A percentile compares a stretch with the other conserved stretches of the same genome.
These are phyloP conservation scores for Brachyrhaphis roseni DNA, from an alignment of 2,797 vertebrate genomes.

Conservation along the genomic window DNA sequence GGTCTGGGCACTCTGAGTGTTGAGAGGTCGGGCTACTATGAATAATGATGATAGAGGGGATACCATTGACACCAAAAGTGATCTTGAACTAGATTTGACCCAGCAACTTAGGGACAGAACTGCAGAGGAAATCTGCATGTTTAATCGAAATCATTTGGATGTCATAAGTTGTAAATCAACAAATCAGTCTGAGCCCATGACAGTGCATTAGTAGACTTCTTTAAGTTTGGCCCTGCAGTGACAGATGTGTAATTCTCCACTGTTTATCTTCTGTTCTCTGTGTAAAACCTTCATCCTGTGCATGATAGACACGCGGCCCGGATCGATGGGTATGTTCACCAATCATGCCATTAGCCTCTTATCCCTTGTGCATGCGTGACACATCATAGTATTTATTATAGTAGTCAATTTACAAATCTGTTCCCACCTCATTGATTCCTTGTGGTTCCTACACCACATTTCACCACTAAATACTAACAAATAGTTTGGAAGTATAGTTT, in stretches of 20 bases:
- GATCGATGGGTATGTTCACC: conserved; percentile 84
- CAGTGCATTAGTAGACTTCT: conserved; percentile 35
- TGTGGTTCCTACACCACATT: background rate
- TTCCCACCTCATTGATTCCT: conserved; percentile 3
- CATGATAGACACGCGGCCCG: conserved; percentile 81
- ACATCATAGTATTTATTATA: conserved; percentile 20
- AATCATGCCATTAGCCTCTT: conserved; percentile 53
- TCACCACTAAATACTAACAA: conserved; percentile 20
- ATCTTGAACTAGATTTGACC: background rate
- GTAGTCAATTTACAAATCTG: background rate
- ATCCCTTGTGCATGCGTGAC: conserved; percentile 44
- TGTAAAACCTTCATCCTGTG: conserved; percentile 74
- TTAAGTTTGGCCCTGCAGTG: conserved; percentile 33
- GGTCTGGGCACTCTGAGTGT: conserved; percentile 34
- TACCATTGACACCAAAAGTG: conserved; percentile 20
- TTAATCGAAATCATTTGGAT: conserved; percentile 16
- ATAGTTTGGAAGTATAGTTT: conserved; percentile 12
- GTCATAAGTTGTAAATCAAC: conserved; percentile 30
- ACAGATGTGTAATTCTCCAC: conserved; percentile 62
- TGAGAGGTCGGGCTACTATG: conserved; percentile 39
- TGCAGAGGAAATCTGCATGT: conserved; percentile 10
- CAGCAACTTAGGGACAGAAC: background rate
- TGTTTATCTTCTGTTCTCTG: conserved; percentile 68
- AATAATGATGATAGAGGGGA: conserved; percentile 56
- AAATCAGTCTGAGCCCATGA: conserved; percentile 29